Evolutionary conservation across 2,113 vertebrate species (phyloP), one percentile per base, ranked within the genome.

Genomic region (Pseudolaguvia tuberculata): DNA sequence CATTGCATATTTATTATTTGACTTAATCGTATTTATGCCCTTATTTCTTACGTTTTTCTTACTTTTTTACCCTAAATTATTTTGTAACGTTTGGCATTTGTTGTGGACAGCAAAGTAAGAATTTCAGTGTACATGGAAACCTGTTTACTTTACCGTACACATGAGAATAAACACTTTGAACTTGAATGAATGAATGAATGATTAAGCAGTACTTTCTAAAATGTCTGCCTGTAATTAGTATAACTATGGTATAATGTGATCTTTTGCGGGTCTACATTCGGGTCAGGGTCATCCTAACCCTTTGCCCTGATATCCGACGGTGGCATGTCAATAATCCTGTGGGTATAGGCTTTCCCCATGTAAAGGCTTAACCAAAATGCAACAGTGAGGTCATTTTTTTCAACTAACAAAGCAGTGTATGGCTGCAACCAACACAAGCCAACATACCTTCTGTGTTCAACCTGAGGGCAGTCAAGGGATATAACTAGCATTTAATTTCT

Each of bases 211-310:
- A 5, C 42, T 45, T n/a, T 20, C 10, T 63, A 13, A 23, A 63
- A 23, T 23, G 15, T 23, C n/a, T 42, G 35, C 5, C 4, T 89
- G 89, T 90, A 89, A 89, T 90, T 91, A 89, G 74, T 20, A 39
- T 31, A 66, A 70, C 31, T 31, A 70, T 14, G 45, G 1, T 58
- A 12, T 21, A 13, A 3, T 58, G 21, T 71, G 39, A 42, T 8
- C 3, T 35, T 57, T 17, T 57, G 14, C 13, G 15, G 12, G 69
- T 1, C 10, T 59, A n/a, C 79, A 69, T 12, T 17, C 6, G 15
- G 29, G 29, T 74, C 59, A 61, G 8, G 20, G 51, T 59, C 45
- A 9, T 63, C 39, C 31, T 57, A 21, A 57, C 63, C 72, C 31
- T 56, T 74, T 58, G 63, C 58, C 67, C 66, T 48, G 57, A 80